A percentile compares a stretch with the other conserved stretches of the same genome.
Conservation (phyloP, 2,888 invertebrate genomes). For the Epicampocera succincta region DNA sequence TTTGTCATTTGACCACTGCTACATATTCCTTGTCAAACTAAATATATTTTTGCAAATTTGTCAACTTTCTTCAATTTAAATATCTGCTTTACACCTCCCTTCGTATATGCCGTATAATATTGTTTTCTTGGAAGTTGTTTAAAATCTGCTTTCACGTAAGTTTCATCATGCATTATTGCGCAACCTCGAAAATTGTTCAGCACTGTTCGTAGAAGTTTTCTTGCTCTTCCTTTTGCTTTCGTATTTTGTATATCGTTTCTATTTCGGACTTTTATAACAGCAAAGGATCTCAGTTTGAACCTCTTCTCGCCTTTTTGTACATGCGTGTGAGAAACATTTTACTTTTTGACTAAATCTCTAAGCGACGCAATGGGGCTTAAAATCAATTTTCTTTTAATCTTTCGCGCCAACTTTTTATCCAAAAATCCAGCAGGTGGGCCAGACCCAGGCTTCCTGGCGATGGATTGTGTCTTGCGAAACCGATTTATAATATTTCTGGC, state of each 20-base stretch:
- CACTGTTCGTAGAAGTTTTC: background rate
- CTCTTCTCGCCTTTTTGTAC: background rate
- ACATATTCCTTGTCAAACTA: background rate
- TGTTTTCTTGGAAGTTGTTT: too few species aligned
- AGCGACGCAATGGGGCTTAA: background rate
- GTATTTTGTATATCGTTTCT: background rate
- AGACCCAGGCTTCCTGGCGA: background rate
- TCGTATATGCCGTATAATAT: too few species aligned
- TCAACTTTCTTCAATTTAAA: background rate
- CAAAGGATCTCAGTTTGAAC: background rate
- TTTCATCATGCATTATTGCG: background rate
- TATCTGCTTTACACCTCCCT: background rate
- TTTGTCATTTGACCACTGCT: background rate
- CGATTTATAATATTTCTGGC: too few species aligned
- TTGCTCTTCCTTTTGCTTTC: background rate
- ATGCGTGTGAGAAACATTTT: background rate
- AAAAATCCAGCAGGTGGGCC: background rate
- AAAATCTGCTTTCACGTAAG: too few species aligned
- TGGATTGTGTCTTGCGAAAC: too few species aligned
- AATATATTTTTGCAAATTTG: background rate
- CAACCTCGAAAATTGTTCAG: background rate
- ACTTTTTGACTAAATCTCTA: conserved; percentile 1
- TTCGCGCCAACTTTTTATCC: conserved; percentile 9
- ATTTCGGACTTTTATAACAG: background rate
- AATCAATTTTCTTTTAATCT: too few species aligned